Conservation (phyloP, 2,113 vertebrate genomes). For the Eudyptes chrysolophus region DNA sequence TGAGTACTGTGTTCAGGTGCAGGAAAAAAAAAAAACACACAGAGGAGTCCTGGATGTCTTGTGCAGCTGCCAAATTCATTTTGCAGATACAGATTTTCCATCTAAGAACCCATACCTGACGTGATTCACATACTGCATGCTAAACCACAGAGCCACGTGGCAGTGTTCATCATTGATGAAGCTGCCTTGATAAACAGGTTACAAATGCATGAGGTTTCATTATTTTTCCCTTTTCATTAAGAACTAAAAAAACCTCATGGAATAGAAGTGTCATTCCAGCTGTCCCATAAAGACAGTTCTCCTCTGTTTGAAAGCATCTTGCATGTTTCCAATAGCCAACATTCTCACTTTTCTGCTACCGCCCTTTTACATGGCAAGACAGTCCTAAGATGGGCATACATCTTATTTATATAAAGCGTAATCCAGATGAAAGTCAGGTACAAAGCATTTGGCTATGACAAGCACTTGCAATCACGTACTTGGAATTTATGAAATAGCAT, state of each 20-base stretch:
- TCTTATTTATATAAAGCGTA: neutral
- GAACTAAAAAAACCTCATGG: neutral
- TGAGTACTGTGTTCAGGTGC: neutral
- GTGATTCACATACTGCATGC: neutral
- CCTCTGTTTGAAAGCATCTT: neutral
- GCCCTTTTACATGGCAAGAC: neutral
- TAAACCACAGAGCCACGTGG: neutral
- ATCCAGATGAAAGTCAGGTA: neutral
- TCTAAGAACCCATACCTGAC: accelerated
- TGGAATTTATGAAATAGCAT: neutral
- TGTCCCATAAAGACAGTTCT: neutral
- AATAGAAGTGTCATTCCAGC: neutral
- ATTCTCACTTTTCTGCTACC: neutral
- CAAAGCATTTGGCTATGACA: neutral
- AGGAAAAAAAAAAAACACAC: neutral
- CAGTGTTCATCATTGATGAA: neutral
- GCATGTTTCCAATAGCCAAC: neutral
- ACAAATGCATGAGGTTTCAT: accelerated
- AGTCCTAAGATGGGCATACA: neutral
- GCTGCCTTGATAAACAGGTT: neutral
- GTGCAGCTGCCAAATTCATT: neutral
- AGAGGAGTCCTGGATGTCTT: neutral
- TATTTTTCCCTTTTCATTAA: neutral
- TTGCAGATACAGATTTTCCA: neutral
- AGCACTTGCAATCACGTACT: accelerated